phyloP scores from a whole-genome alignment of 2,888 invertebrate species.

The Acrocera orbiculus region DNA sequence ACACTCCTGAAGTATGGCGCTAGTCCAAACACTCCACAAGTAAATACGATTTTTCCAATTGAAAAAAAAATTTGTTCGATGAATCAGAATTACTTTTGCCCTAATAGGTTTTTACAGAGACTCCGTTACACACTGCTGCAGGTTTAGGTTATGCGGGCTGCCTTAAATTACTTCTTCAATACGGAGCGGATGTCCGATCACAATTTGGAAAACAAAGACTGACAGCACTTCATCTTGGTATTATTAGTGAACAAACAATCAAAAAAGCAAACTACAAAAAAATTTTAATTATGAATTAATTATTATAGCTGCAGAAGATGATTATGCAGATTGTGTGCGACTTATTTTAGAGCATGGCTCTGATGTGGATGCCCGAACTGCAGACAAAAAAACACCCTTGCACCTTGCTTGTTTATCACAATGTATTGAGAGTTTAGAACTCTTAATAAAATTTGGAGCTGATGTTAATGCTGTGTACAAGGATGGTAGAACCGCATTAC shows the following conservation, averaged over 20 bases:
- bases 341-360: constrained; percentile 58
- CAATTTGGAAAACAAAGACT: constrained; percentile 51
- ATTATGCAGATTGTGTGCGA: constrained; percentile 57
- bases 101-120: constrained; percentile 58
- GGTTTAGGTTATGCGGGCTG: constrained; percentile 51
- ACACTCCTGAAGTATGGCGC: constrained; percentile 60
- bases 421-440: constrained; percentile 56
- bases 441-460: constrained; percentile 46
- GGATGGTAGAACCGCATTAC: constrained; percentile 61
- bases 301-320: constrained; percentile 58
- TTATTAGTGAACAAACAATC: background rate
- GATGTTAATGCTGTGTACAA: constrained; percentile 47
- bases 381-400: constrained; percentile 61
- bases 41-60: constrained; percentile 19
- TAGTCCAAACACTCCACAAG: constrained; percentile 66
- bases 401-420: constrained; percentile 71
- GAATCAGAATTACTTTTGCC: too few species aligned
- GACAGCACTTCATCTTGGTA: constrained; percentile 60
- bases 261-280: constrained; percentile 4
- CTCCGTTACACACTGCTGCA: constrained; percentile 67
- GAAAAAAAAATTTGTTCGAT: background rate
- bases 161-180: constrained; percentile 51
- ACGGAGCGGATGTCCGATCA: constrained; percentile 65
- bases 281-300: constrained; percentile 2
- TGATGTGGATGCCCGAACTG: constrained; percentile 54